Conservation (phyloP, 1,140 invertebrate genomes). For the Mizuhopecten yessoensis region DNA sequence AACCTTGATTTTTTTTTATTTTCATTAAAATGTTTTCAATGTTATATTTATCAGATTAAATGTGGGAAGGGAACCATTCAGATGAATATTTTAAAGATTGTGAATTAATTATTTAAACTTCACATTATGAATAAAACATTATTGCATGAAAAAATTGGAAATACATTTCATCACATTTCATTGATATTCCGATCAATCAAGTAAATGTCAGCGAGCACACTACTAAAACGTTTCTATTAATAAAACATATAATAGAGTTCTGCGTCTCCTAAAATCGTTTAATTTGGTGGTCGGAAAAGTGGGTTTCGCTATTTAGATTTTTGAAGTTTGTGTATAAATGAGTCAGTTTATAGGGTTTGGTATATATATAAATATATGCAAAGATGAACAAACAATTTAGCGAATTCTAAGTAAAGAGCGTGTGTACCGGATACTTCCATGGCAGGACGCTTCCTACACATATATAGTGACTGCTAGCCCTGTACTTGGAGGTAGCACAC, state of each 20-base stretch:
- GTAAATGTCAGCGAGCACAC: background rate
- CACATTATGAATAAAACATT: slow-evolving; percentile 3
- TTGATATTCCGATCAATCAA: background rate
- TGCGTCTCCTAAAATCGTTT: background rate
- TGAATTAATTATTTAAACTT: background rate
- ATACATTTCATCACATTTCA: slow-evolving; percentile 5
- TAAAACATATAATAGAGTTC: background rate
- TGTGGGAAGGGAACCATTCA: too few species aligned
- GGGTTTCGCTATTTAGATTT: background rate
- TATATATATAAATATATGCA: too few species aligned
- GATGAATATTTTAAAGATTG: slow-evolving; percentile 14
- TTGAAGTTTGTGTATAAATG: background rate
- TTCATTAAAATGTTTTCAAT: too few species aligned
- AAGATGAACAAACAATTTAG: background rate
- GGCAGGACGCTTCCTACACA: background rate
- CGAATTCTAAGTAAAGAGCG: background rate
- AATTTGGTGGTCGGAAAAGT: background rate
- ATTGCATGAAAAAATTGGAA: background rate
- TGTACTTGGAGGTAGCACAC: background rate
- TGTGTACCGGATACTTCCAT: background rate
- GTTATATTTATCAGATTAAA: too few species aligned
- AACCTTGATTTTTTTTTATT: too few species aligned
- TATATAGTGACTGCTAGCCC: background rate
- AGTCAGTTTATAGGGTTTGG: background rate
- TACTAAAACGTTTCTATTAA: background rate